Base-by-base conservation (phyloP, 2,797 vertebrate species). In the Epinephelus coioides region DNA sequence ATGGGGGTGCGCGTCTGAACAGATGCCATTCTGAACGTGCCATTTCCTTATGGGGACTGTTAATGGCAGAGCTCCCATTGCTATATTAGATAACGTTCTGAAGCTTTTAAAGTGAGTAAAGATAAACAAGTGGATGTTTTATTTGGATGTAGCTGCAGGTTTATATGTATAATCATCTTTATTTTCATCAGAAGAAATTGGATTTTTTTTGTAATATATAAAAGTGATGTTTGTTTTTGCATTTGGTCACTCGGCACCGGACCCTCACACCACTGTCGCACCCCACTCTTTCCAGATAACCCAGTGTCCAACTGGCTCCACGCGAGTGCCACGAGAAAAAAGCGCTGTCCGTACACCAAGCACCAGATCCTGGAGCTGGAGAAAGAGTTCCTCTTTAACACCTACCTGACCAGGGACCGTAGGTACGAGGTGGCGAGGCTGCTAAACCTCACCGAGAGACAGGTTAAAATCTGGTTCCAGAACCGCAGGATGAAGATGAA, bases 401-500 rank as follows among this genome's bases (percentile, higher is more conserved):
- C 98, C 96, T 99, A 99, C 94, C 97, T 99, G 92, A 99, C 97
- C 88, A 95, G 98, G 94, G 98, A 99, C 96, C 97, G 98, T 71
- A 96, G 98, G 95, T 98, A 98, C 76, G 98, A 99, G 92, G 98
- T 99, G 88, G 97, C 98, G 67, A 95, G 98, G 78, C 95, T 96
- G 79, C 93, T 99, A 73, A 98, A 97, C 92, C 95, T 99, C 90
- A 98, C 98, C 2, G 98, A 99, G 91, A 97, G 98, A 96, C 98
- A 99, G 96, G 97, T 99, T 92, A 99, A 99, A 95, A 99, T 99
- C 91, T 99, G 98, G 98, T 99, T 99, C 94, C 98, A 99, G 92
- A 99, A 99, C 90, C 96, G 98, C 89, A 96, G 97, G 90, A 99
- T 99, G 98, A 99, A 99, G 96, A 98, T 99, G 98, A 99, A 99